Evolutionary conservation across 2,113 vertebrate species (phyloP), one percentile per base, ranked within the genome.

Genomic region (Psittacara wagleri): DNA sequence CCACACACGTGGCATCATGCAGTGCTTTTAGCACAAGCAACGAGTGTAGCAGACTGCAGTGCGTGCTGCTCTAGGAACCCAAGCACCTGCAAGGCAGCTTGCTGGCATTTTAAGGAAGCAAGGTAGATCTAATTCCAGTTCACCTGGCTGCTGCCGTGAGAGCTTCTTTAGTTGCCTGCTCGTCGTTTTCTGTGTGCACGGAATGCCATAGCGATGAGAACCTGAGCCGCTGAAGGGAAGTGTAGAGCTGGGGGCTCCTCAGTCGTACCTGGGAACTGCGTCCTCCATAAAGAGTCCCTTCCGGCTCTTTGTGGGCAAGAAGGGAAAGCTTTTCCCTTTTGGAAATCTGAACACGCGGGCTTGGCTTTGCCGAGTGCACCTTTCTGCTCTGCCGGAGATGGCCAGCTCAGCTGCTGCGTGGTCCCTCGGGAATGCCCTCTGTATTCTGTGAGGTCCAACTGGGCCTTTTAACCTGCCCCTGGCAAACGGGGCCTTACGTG

Each of bases 1-100:
- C n/a, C 43, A 35, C 12, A 27, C 13, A 35, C 0, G 0, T 69
- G 64, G 11, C 22, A 52, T 74, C 52, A 12, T 11, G 28, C 11
- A 16, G 5, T 64, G 41, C 52, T 91, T 88, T 92, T 75, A 68
- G 37, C 13, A 35, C 62, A 89, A 62, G 3, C 22, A 37, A 0
- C 43, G 3, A 44, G 41, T 25, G 5, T 29, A 37, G 28, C 41
- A 63, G 83, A 39, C 73, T 54, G 49, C 64, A 91, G 74, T 17
- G 43, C 69, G 29, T 22, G 6, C 31, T 44, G 9, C 66, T 68
- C 49, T 84, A 84, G 69, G 79, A 89, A 37, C n/a, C 25, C 54
- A 86, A 66, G 49, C 64, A 72, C n/a, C 37, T 77, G 46, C 52
- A 83, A 69, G 75, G 49, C n/a, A 63, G 25, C 19, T 74, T 75